Base-by-base conservation (phyloP, 2,797 vertebrate genomes). In the Manis crassicaudata region DNA sequence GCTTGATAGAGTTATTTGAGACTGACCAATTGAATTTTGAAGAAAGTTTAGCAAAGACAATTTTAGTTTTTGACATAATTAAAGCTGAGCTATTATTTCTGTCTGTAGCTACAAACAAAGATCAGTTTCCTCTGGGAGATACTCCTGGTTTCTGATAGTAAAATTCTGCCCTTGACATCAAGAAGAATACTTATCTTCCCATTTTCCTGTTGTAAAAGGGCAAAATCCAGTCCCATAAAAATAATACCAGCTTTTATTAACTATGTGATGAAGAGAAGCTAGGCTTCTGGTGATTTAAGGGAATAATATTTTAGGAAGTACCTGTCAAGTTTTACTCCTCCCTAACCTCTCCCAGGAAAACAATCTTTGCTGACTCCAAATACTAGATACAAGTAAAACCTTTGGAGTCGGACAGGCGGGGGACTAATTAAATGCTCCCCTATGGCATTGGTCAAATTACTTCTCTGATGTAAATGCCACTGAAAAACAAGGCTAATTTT, bases 11-110 rank as follows among this genome's bases (percentile, higher is more conserved):
- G 60, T 84, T 54, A 88, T 58, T 79, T 86, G 52, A 58, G 92
- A 52, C 25, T 60, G 43, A 79, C 65, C 58, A 40, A 54, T 0
- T 88, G 20, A n/a, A 75, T 83, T 82, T 46, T 67, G 70, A 90
- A 80, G 73, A 80, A 83, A 79, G 35, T 76, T 85, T 60, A 88
- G 16, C 25, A 86, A 92, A 88, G 32, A 13, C 27, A 70, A 75
- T 80, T 67, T 86, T 50, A 21, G 18, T 63, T 72, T 76, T 92
- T 96, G 29, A 54, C 17, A 60, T 58, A 90, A 94, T 73, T 79
- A 90, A 75, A 76, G 11, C n/a, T 54, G 72, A 94, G 6, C 80
- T 76, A 1, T 70, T 80, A 54, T 77, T 95, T 94, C 32, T 80
- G 37, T 85, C 60, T 96, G 40, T 72, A 52, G 32, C 23, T 92